These are phyloP conservation scores for Phainopepla nitens DNA, from an alignment of 2,113 vertebrate species.

Conservation along the genomic window DNA sequence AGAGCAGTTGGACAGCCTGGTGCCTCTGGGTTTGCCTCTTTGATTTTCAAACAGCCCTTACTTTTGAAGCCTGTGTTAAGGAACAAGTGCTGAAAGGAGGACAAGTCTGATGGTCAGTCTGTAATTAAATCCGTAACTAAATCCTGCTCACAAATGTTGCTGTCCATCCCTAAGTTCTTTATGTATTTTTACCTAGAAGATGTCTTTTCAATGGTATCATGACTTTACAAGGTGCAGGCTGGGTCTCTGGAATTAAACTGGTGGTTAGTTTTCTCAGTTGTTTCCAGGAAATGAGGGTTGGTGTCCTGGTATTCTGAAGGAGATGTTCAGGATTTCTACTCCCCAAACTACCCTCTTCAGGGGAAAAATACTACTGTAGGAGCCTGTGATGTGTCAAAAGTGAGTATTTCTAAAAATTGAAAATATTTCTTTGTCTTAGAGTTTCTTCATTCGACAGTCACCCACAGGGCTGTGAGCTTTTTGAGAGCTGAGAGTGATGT, in stretches of 20 bases:
- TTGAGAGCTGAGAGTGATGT: background rate
- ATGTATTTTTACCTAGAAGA: background rate
- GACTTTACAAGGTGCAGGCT: background rate
- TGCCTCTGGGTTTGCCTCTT: background rate
- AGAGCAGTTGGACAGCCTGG: background rate
- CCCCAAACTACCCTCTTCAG: background rate
- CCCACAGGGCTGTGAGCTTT: background rate
- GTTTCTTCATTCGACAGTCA: background rate
- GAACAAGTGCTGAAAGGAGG: conserved; percentile 13
- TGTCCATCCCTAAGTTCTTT: background rate
- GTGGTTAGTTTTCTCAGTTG: background rate
- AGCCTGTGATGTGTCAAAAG: background rate
- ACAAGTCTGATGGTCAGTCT: background rate
- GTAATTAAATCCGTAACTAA: conserved; percentile 32
- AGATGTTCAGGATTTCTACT: background rate
- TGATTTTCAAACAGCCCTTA: background rate
- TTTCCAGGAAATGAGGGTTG: background rate
- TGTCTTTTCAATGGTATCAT: background rate
- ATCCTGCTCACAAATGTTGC: background rate
- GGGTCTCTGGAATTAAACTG: background rate
- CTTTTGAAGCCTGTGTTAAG: background rate
- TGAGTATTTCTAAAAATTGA: background rate
- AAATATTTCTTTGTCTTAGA: background rate
- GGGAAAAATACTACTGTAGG: background rate
- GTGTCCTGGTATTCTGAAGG: background rate